Percentiles rank a stretch among this genome's conserved stretches.
phyloP scores from a whole-genome alignment of 2,797 vertebrate genomes.

The Melanogrammus aeglefinus region DNA sequence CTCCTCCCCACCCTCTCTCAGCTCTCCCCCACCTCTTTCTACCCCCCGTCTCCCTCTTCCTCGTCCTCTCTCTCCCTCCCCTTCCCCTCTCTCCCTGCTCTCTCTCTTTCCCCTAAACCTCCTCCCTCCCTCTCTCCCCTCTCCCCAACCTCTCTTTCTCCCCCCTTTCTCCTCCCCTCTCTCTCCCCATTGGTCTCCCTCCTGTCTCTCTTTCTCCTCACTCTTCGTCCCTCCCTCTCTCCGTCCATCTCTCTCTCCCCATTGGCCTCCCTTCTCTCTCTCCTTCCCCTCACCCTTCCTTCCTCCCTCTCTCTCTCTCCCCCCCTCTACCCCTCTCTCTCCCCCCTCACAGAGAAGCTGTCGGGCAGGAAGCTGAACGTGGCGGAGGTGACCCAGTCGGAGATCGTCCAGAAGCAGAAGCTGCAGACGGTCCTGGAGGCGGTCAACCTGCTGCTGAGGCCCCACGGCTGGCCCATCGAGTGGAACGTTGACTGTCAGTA shows the following conservation, averaged over 20 bases:
- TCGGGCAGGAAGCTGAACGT: conserved; percentile 88
- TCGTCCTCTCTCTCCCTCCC: not conserved
- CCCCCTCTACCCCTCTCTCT: not conserved
- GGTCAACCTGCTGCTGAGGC: conserved; percentile 84
- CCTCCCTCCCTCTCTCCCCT: not conserved
- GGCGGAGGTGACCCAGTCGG: conserved; percentile 95
- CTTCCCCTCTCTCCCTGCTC: too few relatives aligned
- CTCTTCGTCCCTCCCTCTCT: not conserved
- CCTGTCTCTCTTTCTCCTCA: not conserved
- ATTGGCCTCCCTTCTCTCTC: too few relatives aligned
- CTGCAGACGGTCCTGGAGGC: conserved; percentile 90
- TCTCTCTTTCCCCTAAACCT: not conserved
- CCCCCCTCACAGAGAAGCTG: conserved; percentile 79
- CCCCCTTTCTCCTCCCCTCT: too few relatives aligned
- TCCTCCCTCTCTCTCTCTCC: not conserved
- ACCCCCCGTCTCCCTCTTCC: not conserved
- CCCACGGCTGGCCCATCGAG: conserved; percentile 86
- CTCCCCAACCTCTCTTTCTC: not conserved
- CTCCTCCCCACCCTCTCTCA: not conserved
- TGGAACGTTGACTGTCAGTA: conserved; percentile 94
- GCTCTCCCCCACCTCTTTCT: not conserved
- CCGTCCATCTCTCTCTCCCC: too few relatives aligned
- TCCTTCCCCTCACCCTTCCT: not conserved
- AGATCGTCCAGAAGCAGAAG: conserved; percentile 96
- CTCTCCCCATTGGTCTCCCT: too few relatives aligned